Conservation (phyloP, 2,888 invertebrate species). For the Drosophila meridiana region DNA sequence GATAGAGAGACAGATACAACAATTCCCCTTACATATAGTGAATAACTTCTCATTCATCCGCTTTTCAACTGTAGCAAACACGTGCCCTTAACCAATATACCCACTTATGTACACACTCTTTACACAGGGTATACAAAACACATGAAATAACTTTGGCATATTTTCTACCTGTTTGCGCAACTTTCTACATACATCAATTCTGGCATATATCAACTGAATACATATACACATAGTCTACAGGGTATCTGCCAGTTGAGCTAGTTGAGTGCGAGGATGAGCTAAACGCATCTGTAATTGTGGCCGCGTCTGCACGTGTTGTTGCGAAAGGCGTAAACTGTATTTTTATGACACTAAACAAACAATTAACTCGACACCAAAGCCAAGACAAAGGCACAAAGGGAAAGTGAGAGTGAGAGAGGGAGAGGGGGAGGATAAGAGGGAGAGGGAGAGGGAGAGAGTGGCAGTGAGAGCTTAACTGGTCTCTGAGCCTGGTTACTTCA, state of each 20-base stretch:
- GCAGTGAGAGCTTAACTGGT: slow-evolving; percentile 14
- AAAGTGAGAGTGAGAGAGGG: background rate
- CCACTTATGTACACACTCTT: background rate
- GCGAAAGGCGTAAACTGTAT: slow-evolving; percentile 75
- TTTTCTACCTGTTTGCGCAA: slow-evolving; percentile 1
- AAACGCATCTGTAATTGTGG: slow-evolving; percentile 54
- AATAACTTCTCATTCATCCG: too few relatives aligned
- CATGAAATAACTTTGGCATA: slow-evolving; percentile 3
- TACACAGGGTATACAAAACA: background rate
- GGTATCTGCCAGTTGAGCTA: background rate
- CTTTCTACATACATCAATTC: background rate
- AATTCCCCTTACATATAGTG: too few relatives aligned
- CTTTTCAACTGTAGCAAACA: background rate
- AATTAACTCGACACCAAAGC: slow-evolving; percentile 69
- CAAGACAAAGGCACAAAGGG: slow-evolving; percentile 31
- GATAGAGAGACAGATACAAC: background rate
- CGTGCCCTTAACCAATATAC: background rate
- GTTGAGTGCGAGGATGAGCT: background rate
- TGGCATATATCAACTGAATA: background rate
- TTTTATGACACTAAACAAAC: slow-evolving; percentile 78
- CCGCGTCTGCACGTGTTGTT: slow-evolving; percentile 67
- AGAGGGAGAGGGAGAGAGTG: background rate
- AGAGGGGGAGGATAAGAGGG: background rate
- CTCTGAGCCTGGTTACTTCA: slow-evolving; percentile 57
- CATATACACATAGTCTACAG: background rate